Evolutionary conservation across 2,888 invertebrate genomes (phyloP), one percentile per base, ranked within the genome.

Genomic region (Kryphioiulus occultus): DNA sequence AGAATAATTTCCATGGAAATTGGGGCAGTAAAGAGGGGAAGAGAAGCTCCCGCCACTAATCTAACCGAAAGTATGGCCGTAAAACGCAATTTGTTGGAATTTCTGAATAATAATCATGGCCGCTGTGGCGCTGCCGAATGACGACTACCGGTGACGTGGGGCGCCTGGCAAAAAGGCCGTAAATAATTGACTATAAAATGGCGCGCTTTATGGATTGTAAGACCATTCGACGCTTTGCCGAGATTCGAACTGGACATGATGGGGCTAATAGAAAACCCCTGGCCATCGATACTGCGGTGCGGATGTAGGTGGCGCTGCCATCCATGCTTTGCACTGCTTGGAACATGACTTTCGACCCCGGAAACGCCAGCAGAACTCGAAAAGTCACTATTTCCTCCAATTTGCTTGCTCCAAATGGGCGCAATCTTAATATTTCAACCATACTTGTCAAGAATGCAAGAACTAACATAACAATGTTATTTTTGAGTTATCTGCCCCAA

Each of bases 11-110:
- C 59, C 59, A 59, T 59, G 22, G 59, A 59, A 59, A 59, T 59
- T 59, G 59, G 59, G 59, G 59, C 59, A 59, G 59, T 59, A 59
- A 59, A 59, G 59, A 59, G 59, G 59, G 59, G 59, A 22, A 59
- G 22, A 59, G 22, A 4, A 59, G 59, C 22, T 59, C 59, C 59
- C n/a, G 59, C 59, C 59, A 59, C 59, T 59, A 59, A 59, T 59
- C 59, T 59, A 59, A 22, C 59, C 59, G 59, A 59, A 59, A 59
- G 59, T 59, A 59, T 59, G 59, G 59, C 59, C n/a, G 59, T 59
- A 59, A 59, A 59, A 22, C 59, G 59, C 59, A 59, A 59, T 59
- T 59, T 59, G 59, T 59, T 59, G 59, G 59, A 59, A 59, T 59
- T 59, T 59, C 59, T 59, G 59, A 59, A 59, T 59, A 59, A 59